phyloP scores from a whole-genome alignment of 2,113 vertebrate genomes.

The Gila orcuttii region DNA sequence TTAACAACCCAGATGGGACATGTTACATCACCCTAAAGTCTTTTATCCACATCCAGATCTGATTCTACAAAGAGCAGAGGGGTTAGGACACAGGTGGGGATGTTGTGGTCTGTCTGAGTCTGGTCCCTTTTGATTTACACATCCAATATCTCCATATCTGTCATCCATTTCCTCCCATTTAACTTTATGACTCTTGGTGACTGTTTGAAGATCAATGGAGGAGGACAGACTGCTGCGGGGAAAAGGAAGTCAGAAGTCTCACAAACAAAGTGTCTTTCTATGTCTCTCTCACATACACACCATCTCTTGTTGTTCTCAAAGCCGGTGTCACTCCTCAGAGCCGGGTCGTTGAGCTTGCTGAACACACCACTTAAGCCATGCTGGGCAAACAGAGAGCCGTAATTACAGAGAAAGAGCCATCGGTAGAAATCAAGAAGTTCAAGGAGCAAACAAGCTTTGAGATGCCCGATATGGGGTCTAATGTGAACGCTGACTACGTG shows the following conservation, averaged over 20 bases:
- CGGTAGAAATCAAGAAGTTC: slow-evolving; percentile 18
- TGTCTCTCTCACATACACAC: not conserved
- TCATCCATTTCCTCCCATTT: slow-evolving; percentile 67
- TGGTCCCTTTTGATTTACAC: slow-evolving; percentile 62
- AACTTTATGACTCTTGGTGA: slow-evolving; percentile 60
- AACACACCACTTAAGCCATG: slow-evolving; percentile 39
- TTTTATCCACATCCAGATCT: slow-evolving; percentile 44
- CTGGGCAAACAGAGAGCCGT: slow-evolving; percentile 38
- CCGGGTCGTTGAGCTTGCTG: slow-evolving; percentile 17
- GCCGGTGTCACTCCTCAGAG: slow-evolving; percentile 30
- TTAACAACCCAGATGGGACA: slow-evolving; percentile 27
- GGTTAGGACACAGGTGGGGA: slow-evolving; percentile 23
- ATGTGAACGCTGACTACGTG: not conserved
- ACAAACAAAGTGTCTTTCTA: slow-evolving; percentile 44
- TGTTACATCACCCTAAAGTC: slow-evolving; percentile 3
- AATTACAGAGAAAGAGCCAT: slow-evolving; percentile 41
- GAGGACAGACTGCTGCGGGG: slow-evolving; percentile 52
- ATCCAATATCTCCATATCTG: slow-evolving; percentile 59
- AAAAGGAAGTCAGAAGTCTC: slow-evolving; percentile 47
- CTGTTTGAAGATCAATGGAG: slow-evolving; percentile 66
- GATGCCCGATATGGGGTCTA: slow-evolving; percentile 1
- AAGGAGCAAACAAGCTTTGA: not conserved
- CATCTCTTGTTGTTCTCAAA: slow-evolving; percentile 27
- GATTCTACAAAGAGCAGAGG: not conserved
- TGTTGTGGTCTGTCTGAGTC: slow-evolving; percentile 45